These are phyloP conservation scores for Ecliptopera silaceata DNA, from an alignment of 2,888 invertebrate genomes.

Conservation along the genomic window DNA sequence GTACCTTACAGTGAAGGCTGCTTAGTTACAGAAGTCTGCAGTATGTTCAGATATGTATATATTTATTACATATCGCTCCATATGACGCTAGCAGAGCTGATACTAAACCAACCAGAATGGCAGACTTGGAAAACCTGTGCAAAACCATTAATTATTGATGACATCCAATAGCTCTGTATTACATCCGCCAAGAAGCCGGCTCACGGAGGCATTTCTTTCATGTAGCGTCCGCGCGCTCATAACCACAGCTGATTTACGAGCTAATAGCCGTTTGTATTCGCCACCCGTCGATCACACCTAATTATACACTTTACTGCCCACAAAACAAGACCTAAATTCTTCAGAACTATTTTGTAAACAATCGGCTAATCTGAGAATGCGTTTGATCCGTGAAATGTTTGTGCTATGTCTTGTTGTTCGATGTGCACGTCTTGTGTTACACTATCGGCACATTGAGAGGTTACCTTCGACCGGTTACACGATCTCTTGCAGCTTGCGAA, in stretches of 20 bases:
- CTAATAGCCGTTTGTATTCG: slow-evolving; percentile 27
- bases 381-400: slow-evolving; percentile 32
- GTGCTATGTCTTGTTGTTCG: slow-evolving; percentile 12
- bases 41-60: too few relatives aligned
- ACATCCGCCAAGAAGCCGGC: neutral
- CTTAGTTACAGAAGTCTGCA: too few relatives aligned
- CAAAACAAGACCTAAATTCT: slow-evolving; percentile 38
- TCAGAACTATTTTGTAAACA: slow-evolving; percentile 34
- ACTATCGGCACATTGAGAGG: neutral
- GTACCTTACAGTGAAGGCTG: too few relatives aligned
- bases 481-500: too few relatives aligned
- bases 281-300: slow-evolving; percentile 30
- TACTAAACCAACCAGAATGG: too few relatives aligned
- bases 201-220: neutral
- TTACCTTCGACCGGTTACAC: too few relatives aligned
- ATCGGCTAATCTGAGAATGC: slow-evolving; percentile 29
- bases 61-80: too few relatives aligned
- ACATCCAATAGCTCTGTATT: neutral
- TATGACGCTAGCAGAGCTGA: too few relatives aligned
- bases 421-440: neutral
- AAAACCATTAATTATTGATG: too few relatives aligned
- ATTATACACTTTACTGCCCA: slow-evolving; percentile 38
- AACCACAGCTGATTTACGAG: slow-evolving; percentile 32
- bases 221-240: slow-evolving; percentile 2
- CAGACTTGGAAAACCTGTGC: too few relatives aligned